Percentiles rank a stretch among this genome's conserved stretches.
Evolutionary conservation across 2,797 vertebrate species (phyloP).

Genomic region (Propithecus deckenii): DNA sequence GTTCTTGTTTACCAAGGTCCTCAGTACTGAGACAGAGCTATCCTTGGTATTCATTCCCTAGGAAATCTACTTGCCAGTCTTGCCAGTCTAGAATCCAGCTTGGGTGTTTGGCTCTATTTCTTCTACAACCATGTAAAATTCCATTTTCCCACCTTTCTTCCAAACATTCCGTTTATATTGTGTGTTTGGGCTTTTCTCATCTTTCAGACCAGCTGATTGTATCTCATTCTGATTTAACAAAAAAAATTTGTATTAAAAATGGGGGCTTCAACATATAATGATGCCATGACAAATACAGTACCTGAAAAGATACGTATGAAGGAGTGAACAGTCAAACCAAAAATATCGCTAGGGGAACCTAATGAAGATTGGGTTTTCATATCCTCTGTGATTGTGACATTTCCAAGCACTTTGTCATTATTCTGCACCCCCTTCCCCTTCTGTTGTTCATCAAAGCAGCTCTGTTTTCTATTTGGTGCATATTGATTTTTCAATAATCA

Average conservation of each 20-base stretch:
- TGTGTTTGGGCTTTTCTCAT: background rate
- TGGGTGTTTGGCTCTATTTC: background rate
- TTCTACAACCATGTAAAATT: background rate
- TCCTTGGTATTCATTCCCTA: background rate
- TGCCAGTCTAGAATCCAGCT: background rate
- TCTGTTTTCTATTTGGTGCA: slow-evolving; percentile 58
- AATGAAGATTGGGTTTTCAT: background rate
- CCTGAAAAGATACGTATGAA: background rate
- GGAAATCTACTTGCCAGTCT: background rate
- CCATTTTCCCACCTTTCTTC: background rate
- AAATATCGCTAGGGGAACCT: rapidly evolving
- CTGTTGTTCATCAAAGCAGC: background rate
- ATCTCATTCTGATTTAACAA: background rate
- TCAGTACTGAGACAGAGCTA: background rate
- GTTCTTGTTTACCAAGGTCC: background rate
- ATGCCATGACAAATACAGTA: background rate
- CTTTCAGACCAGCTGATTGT: background rate
- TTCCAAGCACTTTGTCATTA: background rate
- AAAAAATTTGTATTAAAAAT: background rate
- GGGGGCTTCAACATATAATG: background rate
- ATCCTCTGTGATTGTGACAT: background rate
- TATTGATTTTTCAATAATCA: slow-evolving; percentile 27
- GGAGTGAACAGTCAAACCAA: background rate
- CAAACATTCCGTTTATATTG: background rate
- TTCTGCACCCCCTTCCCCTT: background rate